Conservation (phyloP, 2,888 invertebrate genomes). For the Brenthis hecate region DNA sequence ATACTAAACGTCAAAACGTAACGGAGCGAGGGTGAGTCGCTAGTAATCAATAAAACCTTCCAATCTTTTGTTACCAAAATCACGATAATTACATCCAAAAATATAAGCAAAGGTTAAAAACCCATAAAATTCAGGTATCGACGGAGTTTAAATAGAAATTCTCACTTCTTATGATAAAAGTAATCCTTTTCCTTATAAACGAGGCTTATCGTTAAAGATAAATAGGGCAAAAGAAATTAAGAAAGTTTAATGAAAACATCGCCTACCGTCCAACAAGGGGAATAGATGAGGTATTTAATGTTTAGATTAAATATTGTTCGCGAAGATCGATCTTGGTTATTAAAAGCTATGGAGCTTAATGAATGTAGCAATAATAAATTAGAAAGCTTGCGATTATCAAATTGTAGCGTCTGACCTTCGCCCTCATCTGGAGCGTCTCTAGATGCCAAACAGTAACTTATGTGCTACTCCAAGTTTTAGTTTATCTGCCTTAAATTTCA, state of each 20-base stretch:
- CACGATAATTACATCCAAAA: too few species aligned
- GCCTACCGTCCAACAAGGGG: conserved; percentile 25
- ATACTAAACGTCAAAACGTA: too few species aligned
- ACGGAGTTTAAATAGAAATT: conserved; percentile 11
- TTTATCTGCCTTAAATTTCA: too few species aligned
- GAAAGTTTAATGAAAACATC: conserved; percentile 74
- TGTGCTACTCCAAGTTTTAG: too few species aligned
- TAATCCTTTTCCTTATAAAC: conserved; percentile 46
- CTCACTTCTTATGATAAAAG: conserved; percentile 15
- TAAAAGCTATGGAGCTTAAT: conserved; percentile 10
- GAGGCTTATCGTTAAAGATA: conserved; percentile 40
- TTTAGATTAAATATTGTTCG: conserved; percentile 27
- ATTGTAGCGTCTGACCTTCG: too few species aligned
- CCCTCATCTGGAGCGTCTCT: too few species aligned
- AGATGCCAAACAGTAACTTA: too few species aligned
- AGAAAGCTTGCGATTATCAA: too few species aligned
- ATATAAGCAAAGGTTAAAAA: not conserved
- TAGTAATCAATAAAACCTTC: too few species aligned
- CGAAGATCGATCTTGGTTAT: conserved; percentile 21
- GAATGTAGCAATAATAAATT: conserved; percentile 13
- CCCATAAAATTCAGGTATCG: not conserved
- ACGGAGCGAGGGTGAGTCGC: too few species aligned
- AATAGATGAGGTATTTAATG: conserved; percentile 24
- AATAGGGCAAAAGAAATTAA: conserved; percentile 56
- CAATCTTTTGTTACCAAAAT: too few species aligned